Base-by-base conservation (phyloP, 2,113 vertebrate species). In the Thermophis baileyi region DNA sequence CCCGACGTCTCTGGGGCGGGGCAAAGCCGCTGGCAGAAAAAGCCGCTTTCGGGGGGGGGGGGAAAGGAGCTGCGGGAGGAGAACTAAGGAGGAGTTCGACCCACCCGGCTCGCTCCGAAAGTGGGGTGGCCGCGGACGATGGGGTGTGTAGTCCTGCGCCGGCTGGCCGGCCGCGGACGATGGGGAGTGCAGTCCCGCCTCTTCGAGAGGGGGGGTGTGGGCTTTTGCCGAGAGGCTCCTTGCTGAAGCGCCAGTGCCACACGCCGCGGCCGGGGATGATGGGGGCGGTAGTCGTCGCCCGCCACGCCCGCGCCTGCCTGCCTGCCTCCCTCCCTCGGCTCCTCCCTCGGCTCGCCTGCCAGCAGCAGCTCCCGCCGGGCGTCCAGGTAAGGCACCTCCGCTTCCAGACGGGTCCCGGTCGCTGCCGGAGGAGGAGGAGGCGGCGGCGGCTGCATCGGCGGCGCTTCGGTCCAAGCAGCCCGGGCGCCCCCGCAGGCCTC, bases 371-470 rank as follows among this genome's bases (percentile, higher is more conserved):
- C 96, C 95, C 97, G 97, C 57, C 96, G 96, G 47, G 98, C 90
- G 90, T 97, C 96, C 93, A 98, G 93, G 93, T 97, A 97, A 2
- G 97, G 96, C 93, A 97, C 97, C 95, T 98, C 97, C 6, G 94
- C 95, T 63, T 94, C 96, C 92, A n/a, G 93, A 91, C 85, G 95
- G 90, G 89, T 94, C 6, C 3, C 91, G 11, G 25, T 1, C 3
- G 53, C n/a, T n/a, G n/a, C 20, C 20, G 27, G 3, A 18, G 85
- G 10, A 4, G 44, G 11, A 12, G 25, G 53, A 22, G 88, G 44
- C 0, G 40, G 92, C 53, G 14, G 91, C 6, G 11, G 91, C 10
- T 51, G 92, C 74, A 5, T 91, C 57, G 6, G 92, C 87, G 94
- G 35, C 85, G 91, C 92, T 5, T 96, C 95, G 85, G 94, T 95